Evolutionary conservation across 2,113 vertebrate genomes (phyloP), one percentile per base, ranked within the genome.

Genomic region (Grantiella picta): DNA sequence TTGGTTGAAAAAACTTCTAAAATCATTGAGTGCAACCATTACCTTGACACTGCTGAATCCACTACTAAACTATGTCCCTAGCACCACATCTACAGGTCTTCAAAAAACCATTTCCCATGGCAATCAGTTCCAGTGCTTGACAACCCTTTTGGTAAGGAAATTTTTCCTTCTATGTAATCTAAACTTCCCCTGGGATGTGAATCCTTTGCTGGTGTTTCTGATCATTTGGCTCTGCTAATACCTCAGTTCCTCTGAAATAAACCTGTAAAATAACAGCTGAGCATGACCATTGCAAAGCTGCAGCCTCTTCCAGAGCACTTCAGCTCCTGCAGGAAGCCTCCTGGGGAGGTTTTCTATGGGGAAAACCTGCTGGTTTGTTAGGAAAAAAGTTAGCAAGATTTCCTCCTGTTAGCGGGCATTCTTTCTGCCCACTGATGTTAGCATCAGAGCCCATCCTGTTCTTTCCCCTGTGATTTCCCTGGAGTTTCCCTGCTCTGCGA

Each of bases 401-500:
- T 21, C 6, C 29, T 8, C 9, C 8, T 5, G 3, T 16, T n/a
- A 13, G 28, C 29, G 66, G 27, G 3, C 11, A 2, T 8, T 16
- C n/a, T 90, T 90, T 57, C 36, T 66, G 42, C 38, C 7, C 35
- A 9, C 12, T 59, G 44, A 9, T 54, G 60, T 42, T 23, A 5
- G 9, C 7, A 16, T 60, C 80, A 64, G 56, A 89, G 33, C 17
- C 22, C 52, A 50, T 54, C 63, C 35, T 64, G 57, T 71, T 42
- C 35, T 75, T 59, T 45, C 22, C 22, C 16, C 42, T 82, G 42
- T 24, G 33, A 38, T 89, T 82, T 85, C 45, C 68, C 40, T 65
- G 80, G 53, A 53, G 56, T 29, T 78, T 79, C 7, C 13, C 42
- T 36, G 11, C 20, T 82, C 23, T 91, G 49, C 36, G 36, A 24